These are phyloP conservation scores for Araneus ventricosus DNA, from an alignment of 1,140 invertebrate species.

Conservation along the genomic window DNA sequence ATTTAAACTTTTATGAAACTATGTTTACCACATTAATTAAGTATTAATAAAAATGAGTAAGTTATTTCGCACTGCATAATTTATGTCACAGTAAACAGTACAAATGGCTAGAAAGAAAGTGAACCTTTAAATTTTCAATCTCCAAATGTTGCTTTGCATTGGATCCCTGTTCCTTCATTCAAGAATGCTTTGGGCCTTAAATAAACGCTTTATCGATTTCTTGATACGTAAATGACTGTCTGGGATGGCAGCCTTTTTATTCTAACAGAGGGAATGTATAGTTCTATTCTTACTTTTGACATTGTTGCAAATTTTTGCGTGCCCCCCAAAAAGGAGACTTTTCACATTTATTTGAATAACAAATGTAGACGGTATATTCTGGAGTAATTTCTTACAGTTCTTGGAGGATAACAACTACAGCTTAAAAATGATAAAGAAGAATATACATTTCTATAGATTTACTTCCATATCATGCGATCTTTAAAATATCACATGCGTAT, in stretches of 20 bases:
- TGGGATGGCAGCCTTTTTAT: background rate
- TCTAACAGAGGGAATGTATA: background rate
- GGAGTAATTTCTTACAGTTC: too few relatives aligned
- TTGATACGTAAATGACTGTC: background rate
- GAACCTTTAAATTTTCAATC: background rate
- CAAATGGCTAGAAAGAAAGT: background rate
- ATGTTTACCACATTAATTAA: background rate
- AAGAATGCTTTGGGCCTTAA: background rate
- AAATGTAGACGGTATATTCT: too few relatives aligned
- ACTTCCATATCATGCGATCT: too few relatives aligned
- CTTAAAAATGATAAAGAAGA: too few relatives aligned
- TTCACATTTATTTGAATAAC: too few relatives aligned
- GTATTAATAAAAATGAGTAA: background rate
- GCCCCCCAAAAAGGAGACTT: too few relatives aligned
- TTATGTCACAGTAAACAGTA: background rate
- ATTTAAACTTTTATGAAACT: background rate
- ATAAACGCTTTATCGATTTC: constrained; percentile 3
- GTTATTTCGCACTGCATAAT: background rate
- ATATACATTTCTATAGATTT: too few relatives aligned
- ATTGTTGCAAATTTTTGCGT: background rate
- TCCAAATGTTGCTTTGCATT: background rate
- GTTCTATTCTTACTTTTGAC: background rate
- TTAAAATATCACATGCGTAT: too few relatives aligned
- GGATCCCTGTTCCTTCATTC: background rate
- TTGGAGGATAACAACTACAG: too few relatives aligned